Evolutionary conservation across 2,113 vertebrate genomes (phyloP), one percentile per base, ranked within the genome.

Genomic region (Synodontis membranacea): DNA sequence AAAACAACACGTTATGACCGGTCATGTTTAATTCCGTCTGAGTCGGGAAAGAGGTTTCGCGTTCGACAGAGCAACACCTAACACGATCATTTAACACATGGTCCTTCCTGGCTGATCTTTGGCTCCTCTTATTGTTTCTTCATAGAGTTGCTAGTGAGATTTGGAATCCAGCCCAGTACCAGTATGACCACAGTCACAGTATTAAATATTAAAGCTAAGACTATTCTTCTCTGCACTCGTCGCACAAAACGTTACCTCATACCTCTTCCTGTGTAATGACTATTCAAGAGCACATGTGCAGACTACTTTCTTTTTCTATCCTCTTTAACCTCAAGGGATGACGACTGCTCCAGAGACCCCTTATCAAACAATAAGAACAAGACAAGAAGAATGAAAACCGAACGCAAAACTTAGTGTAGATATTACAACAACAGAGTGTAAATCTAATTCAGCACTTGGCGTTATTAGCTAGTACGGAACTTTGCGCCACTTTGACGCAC

Each of bases 181-280:
- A 75, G 25, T 44, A 91, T 92, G 90, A 93, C 91, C 91, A 93
- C 88, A 82, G 60, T 89, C 87, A 91, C 92, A 89, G 88, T 91
- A 93, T 93, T 93, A 92, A 92, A 89, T 89, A 92, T 91, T 92
- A 91, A 93, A 92, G 90, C 72, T 15, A 46, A 75, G 72, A 9
- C 68, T 10, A 75, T 46, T 39, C 83, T 89, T 84, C 88, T 91
- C 72, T 28, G 60, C 28, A 56, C 84, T 90, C 84, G 85, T 76
- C 85, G 91, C 74, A 44, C 83, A 86, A 91, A 89, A 92, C 79
- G 87, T 87, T 91, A 86, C 64, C 42, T 92, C 91, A 90, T 93
- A 90, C 88, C 91, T 44, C 83, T 31, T 89, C 83, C 84, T 92
- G 80, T 90, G 80, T 91, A 91, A 92, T 92, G 92, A 92, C 88